Evolutionary conservation across 1,140 invertebrate species (phyloP).

Genomic region (Solen grandis): DNA sequence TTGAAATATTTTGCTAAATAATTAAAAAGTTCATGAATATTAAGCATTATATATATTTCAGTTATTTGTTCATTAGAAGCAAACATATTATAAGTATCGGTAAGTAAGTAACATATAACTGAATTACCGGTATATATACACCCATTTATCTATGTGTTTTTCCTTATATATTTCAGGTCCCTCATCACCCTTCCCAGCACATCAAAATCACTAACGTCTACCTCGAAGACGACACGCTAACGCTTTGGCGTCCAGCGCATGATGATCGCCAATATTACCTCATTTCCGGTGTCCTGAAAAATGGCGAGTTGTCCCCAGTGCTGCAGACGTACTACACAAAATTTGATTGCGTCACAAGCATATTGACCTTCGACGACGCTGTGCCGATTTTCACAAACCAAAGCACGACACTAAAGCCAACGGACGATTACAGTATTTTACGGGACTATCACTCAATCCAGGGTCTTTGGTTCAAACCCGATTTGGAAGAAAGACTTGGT

Average conservation of each 20-base stretch:
- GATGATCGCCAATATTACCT: slow-evolving; percentile 60
- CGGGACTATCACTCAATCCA: slow-evolving; percentile 63
- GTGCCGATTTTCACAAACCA: slow-evolving; percentile 61
- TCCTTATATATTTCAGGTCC: not conserved
- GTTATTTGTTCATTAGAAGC: too few species aligned
- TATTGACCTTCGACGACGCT: slow-evolving; percentile 65
- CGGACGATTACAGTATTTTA: slow-evolving; percentile 63
- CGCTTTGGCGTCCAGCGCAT: slow-evolving; percentile 59
- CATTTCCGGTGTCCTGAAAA: slow-evolving; percentile 55
- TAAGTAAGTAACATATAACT: too few species aligned
- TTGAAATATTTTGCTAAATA: too few species aligned
- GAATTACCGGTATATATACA: too few species aligned
- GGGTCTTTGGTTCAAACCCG: slow-evolving; percentile 65
- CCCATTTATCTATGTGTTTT: too few species aligned
- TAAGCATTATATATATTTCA: too few species aligned
- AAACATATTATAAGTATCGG: too few species aligned
- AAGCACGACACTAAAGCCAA: slow-evolving; percentile 61
- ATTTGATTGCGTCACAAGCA: slow-evolving; percentile 67
- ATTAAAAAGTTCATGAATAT: too few species aligned
- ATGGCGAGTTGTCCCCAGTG: slow-evolving; percentile 45
- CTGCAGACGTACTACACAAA: slow-evolving; percentile 63
- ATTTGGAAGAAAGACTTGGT: slow-evolving; percentile 58
- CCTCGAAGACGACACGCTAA: slow-evolving; percentile 62
- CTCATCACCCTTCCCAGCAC: not conserved
- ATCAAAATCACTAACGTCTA: slow-evolving; percentile 59